Conservation (phyloP, 2,113 vertebrate genomes). For the Prionailurus bengalensis region DNA sequence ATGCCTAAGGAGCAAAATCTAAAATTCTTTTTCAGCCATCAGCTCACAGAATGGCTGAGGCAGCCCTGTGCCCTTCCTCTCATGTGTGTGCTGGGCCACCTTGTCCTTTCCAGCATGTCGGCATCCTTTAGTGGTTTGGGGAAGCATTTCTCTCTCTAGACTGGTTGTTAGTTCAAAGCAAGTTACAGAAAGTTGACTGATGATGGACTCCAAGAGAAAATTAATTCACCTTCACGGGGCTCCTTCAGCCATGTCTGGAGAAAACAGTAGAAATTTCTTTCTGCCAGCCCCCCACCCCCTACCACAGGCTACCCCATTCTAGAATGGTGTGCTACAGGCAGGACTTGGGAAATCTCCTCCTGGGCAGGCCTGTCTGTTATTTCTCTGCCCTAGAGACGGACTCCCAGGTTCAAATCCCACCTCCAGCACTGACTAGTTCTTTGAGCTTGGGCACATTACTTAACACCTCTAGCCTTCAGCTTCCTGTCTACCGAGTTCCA, state of each 20-base stretch:
- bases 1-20: not conserved
- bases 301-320: not conserved
- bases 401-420: not conserved
- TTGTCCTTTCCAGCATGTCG: not conserved
- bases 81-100: accelerated
- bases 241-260: not conserved
- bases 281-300: too few species aligned
- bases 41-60: not conserved
- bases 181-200: not conserved
- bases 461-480: not conserved
- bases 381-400: not conserved
- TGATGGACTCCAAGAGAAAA: constrained; percentile 7
- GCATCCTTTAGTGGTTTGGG: not conserved
- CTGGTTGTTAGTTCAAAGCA: not conserved
- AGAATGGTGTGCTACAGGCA: not conserved
- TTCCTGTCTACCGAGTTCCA: not conserved
- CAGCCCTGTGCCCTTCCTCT: not conserved
- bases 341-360: not conserved
- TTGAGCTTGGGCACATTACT: not conserved
- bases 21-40: not conserved
- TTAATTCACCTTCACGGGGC: not conserved
- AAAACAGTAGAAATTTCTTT: not conserved
- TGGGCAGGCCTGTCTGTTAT: accelerated
- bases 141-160: not conserved
- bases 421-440: not conserved